Conservation (phyloP, 2,888 invertebrate genomes). For the Heterodera filipjevi region DNA sequence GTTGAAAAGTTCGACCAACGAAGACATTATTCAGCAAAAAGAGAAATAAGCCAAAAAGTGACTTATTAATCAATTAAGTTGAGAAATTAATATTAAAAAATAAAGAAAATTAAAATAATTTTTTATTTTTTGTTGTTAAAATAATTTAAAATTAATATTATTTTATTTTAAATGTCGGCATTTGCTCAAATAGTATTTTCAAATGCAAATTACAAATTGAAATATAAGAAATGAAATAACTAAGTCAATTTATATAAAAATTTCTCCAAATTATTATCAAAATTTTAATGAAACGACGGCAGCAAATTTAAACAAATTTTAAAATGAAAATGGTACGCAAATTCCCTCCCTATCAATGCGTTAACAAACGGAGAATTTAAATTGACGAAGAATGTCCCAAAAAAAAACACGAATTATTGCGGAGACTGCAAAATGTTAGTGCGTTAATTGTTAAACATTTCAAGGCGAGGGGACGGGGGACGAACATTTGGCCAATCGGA, state of each 20-base stretch:
- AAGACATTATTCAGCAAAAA: slow-evolving; percentile 8
- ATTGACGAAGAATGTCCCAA: background rate
- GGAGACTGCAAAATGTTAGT: background rate
- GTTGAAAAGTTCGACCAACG: slow-evolving; percentile 45
- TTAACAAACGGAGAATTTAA: background rate
- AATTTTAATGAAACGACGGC: background rate
- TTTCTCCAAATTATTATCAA: no score
- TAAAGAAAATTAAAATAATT: no score
- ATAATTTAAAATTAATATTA: no score
- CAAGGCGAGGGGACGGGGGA: background rate
- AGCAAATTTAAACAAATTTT: background rate
- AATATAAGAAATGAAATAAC: no score
- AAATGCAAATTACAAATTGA: no score
- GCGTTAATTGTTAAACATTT: background rate
- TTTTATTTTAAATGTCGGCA: no score
- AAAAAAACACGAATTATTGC: background rate
- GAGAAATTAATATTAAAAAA: no score
- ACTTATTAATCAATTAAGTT: background rate
- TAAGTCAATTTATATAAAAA: no score
- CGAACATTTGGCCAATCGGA: background rate
- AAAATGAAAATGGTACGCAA: background rate
- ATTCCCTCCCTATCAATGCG: background rate
- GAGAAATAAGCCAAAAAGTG: background rate
- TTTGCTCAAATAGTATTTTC: no score
- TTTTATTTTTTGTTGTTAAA: no score